A percentile compares a stretch with the other conserved stretches of the same genome.
Evolutionary conservation across 1,140 invertebrate genomes (phyloP).

Genomic region (Drosophila ercepeae): DNA sequence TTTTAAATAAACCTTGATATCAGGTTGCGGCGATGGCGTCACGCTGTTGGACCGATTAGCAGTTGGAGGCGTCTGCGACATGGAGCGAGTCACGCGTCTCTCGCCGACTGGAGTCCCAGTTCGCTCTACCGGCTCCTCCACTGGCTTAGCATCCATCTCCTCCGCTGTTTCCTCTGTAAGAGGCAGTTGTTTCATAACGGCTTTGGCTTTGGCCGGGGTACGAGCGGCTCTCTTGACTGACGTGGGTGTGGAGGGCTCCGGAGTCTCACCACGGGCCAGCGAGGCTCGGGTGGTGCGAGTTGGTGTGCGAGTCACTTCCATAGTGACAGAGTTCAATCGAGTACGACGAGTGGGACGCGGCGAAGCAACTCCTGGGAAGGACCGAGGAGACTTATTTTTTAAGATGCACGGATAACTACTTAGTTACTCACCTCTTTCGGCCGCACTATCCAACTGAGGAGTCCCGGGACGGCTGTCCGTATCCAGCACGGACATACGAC

Average conservation of each 20-base stretch:
- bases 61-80: conserved; percentile 62
- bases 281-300: conserved; percentile 47
- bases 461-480: conserved; percentile 62
- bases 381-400: neutral
- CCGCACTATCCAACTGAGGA: conserved; percentile 44
- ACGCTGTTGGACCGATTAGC: conserved; percentile 6
- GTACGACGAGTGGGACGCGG: conserved; percentile 53
- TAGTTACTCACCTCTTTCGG: conserved; percentile 58
- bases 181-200: conserved; percentile 31
- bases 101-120: conserved; percentile 8
- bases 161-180: conserved; percentile 47
- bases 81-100: conserved; percentile 55
- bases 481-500: conserved; percentile 54
- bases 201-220: conserved; percentile 45
- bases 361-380: conserved; percentile 38
- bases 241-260: conserved; percentile 43
- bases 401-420: no score
- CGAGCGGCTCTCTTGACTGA: conserved; percentile 35
- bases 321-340: conserved; percentile 57
- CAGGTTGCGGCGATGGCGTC: neutral
- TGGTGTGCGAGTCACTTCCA: conserved; percentile 57
- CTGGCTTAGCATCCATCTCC: neutral
- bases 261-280: conserved; percentile 57
- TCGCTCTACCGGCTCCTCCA: neutral
- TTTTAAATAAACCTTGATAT: conserved; percentile 1